Conservation (phyloP, 53 echinoderm and acorn worm genomes). For the Mesocentrotus franciscanus region DNA sequence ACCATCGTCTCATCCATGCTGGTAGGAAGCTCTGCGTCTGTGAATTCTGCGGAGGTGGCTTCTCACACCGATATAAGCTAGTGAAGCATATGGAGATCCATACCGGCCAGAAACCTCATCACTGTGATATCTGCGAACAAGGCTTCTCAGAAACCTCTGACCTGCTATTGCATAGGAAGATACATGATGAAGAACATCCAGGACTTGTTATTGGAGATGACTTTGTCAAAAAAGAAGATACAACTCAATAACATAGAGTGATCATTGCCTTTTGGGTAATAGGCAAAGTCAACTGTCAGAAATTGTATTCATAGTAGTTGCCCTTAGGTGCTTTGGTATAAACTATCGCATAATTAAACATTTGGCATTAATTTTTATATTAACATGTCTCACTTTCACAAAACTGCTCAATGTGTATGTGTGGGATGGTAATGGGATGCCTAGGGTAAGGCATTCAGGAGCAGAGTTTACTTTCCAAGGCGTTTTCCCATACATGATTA, state of each 20-base stretch:
- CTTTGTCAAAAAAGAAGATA: conserved; percentile 12
- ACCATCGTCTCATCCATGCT: background rate
- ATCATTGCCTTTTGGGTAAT: background rate
- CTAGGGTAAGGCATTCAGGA: too few species aligned
- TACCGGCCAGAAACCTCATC: conserved; percentile 32
- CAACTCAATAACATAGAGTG: background rate
- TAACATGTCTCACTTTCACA: background rate
- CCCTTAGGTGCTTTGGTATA: background rate
- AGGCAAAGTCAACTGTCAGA: background rate
- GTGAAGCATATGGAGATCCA: conserved; percentile 35
- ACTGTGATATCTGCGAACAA: conserved; percentile 17
- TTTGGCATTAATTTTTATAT: background rate
- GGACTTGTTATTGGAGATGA: conserved; percentile 12
- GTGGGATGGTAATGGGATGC: too few species aligned
- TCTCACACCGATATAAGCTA: background rate
- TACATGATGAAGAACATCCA: background rate
- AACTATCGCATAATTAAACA: background rate
- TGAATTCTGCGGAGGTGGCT: background rate
- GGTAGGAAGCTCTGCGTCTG: background rate
- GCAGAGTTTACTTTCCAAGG: too few species aligned
- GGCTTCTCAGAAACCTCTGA: background rate
- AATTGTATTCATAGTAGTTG: background rate
- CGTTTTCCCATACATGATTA: too few species aligned
- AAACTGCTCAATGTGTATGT: too few species aligned
- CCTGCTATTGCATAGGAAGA: background rate